Evolutionary conservation across 2,797 vertebrate species (phyloP).

Genomic region (Toxotes lorentzi): DNA sequence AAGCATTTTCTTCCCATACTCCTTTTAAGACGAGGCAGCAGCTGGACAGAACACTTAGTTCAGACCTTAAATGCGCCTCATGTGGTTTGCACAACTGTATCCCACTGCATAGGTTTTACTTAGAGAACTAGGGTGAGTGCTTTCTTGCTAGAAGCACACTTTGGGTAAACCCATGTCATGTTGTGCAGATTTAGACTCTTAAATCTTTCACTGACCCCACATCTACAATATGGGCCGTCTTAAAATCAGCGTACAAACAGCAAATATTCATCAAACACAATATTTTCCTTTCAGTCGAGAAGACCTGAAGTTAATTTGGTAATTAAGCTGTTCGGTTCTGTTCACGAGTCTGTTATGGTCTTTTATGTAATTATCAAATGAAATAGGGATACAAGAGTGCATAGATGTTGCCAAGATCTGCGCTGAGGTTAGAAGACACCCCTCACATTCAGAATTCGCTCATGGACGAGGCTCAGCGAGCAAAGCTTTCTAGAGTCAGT

Average conservation of each 20-base stretch:
- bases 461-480: constrained; percentile 4
- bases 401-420: constrained; percentile 3
- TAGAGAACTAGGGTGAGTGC: neutral
- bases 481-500: constrained; percentile 11
- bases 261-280: neutral
- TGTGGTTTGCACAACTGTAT: neutral
- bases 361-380: constrained; percentile 5
- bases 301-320: neutral
- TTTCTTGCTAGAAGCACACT: neutral
- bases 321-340: neutral
- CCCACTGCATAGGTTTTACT: neutral
- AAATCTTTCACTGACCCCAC: too few relatives aligned
- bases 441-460: constrained; percentile 14
- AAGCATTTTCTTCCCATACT: neutral
- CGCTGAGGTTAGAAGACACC: neutral
- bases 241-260: neutral
- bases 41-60: neutral
- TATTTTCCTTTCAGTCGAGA: neutral
- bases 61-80: neutral
- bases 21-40: neutral
- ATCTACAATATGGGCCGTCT: neutral
- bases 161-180: neutral
- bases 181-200: neutral
- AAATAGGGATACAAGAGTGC: neutral
- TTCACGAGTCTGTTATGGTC: neutral